These are phyloP conservation scores for Mustelus asterias DNA, from an alignment of 2,113 vertebrate genomes.

Conservation along the genomic window DNA sequence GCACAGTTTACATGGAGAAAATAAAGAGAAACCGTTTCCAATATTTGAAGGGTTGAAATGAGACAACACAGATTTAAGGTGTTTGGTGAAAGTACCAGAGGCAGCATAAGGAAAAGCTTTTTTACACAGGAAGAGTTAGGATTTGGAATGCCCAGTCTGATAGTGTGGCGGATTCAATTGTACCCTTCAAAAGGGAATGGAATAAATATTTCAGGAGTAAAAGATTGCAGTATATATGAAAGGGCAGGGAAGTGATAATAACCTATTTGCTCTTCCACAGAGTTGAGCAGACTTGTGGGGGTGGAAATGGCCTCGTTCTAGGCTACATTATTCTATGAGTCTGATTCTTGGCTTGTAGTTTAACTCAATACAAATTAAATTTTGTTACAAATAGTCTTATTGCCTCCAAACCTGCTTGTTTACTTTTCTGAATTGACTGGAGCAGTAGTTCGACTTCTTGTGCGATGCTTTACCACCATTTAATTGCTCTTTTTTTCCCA, in stretches of 20 bases:
- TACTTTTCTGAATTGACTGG: background rate
- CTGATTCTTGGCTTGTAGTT: background rate
- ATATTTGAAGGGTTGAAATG: background rate
- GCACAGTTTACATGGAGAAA: background rate
- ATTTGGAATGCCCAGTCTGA: background rate
- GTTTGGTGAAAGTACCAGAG: background rate
- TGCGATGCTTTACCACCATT: background rate
- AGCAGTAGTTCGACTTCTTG: background rate
- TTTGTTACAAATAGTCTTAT: background rate
- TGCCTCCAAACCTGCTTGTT: background rate
- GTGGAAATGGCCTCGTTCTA: background rate
- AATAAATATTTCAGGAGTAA: background rate
- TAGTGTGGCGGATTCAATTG: background rate
- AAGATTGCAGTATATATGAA: background rate
- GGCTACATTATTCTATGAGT: background rate
- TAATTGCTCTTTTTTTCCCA: background rate
- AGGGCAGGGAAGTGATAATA: background rate
- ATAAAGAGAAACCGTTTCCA: background rate
- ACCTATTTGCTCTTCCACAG: background rate
- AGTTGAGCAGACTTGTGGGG: background rate
- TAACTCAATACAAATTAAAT: background rate
- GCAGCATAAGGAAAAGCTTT: background rate
- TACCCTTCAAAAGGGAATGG: background rate
- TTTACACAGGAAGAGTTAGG: background rate
- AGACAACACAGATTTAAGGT: background rate